A percentile compares a stretch with the other conserved stretches of the same genome.
Evolutionary conservation across 2,797 vertebrate species (phyloP).

Genomic region (Prionace glauca): DNA sequence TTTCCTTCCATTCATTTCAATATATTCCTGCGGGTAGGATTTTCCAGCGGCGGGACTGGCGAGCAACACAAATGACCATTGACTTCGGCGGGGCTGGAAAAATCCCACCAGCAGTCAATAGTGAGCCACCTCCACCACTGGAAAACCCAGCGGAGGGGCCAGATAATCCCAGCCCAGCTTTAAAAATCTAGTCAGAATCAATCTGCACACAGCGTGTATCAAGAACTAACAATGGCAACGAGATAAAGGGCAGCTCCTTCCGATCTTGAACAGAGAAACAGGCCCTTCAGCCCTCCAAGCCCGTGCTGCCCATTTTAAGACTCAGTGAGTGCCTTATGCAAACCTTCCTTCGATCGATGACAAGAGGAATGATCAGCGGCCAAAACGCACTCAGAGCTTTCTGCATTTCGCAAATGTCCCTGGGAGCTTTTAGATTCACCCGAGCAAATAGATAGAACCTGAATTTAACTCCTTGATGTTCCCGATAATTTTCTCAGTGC

Average conservation of each 20-base stretch:
- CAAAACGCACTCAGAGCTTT: background rate
- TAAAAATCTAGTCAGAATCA: background rate
- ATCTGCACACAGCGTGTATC: background rate
- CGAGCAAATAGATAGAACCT: background rate
- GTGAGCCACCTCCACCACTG: no score
- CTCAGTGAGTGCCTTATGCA: no score
- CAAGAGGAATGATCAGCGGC: background rate
- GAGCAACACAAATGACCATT: no score
- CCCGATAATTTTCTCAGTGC: background rate
- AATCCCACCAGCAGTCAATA: no score
- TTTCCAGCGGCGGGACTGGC: no score
- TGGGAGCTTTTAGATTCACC: background rate
- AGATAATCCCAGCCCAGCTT: background rate
- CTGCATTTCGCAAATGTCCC: background rate
- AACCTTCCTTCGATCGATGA: no score
- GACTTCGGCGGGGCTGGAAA: no score
- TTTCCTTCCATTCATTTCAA: background rate
- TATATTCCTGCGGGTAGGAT: no score
- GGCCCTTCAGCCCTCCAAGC: no score
- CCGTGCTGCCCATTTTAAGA: no score
- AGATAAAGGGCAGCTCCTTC: background rate
- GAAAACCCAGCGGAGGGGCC: no score
- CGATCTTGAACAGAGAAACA: no score
- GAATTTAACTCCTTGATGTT: background rate
- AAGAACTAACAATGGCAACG: background rate